Evolutionary conservation across 2,888 invertebrate species (phyloP), one percentile per base, ranked within the genome.

Genomic region (Melieria crassipennis): DNA sequence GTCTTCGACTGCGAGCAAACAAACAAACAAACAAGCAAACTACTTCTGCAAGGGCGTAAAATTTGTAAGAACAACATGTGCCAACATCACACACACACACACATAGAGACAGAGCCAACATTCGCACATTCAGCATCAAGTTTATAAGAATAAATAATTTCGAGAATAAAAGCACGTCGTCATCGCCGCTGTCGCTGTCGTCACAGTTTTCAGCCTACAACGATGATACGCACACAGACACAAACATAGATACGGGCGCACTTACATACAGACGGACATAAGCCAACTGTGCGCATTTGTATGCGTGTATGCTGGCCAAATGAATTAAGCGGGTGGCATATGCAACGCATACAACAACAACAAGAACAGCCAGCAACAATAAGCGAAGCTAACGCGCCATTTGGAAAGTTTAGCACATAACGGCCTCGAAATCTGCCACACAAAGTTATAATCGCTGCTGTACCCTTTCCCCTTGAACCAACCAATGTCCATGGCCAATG

Each of bases 371-470:
- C 16, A 16, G 16, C 16, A 16, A 30, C 30, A 30, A 30, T 30
- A 30, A 2, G 2, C 3, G 30, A 30, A 30, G 30, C 30, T 30
- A 30, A 30, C 30, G 30, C 30, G 30, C 30, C 30, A 30, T 30
- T 16, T 58, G 42, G 11, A 66, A 66, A 60, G 48, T 66, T 66
- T 66, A 60, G 66, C 66, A 58, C 48, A 66, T 58, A 66, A 66
- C 60, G 66, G 66, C 66, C 66, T 66, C 58, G 66, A 66, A 66
- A 66, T 66, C 60, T 60, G 66, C 66, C 66, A 66, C 66, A 66
- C 58, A 66, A 66, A 66, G 58, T 66, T 66, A 66, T 66, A 66
- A 66, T 66, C 66, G 66, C 43, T 66, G 56, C 66, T 60, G 56
- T 13, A 66, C 58, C 48, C 58, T 60, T 66, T 47, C 58, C 48